Conservation (phyloP, 2,888 invertebrate genomes). For the Lasioglossum figueresi region DNA sequence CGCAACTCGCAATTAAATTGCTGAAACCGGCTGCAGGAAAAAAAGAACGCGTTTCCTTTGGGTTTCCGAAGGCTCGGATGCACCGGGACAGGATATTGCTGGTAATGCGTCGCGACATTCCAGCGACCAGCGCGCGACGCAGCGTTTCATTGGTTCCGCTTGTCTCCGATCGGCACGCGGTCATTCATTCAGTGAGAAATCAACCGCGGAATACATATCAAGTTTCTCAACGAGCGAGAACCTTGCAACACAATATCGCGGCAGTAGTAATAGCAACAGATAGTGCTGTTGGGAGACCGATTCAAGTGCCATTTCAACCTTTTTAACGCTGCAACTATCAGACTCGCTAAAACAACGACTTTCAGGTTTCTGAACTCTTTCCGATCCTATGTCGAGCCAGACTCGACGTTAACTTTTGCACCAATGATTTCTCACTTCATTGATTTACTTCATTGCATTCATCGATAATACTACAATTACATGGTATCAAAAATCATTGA, state of each 20-base stretch:
- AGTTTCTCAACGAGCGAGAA: constrained; percentile 31
- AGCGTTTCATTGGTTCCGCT: constrained; percentile 34
- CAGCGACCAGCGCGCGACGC: neutral
- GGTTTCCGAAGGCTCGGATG: constrained; percentile 14
- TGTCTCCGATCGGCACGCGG: constrained; percentile 25
- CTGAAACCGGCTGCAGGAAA: neutral
- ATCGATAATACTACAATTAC: no score
- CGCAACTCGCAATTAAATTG: constrained; percentile 1
- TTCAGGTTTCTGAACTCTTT: no score
- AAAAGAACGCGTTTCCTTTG: constrained; percentile 11
- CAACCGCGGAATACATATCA: constrained; percentile 30
- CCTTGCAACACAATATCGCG: neutral
- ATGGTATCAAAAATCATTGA: no score
- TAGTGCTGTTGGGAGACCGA: neutral
- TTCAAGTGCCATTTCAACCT: neutral
- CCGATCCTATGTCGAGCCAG: no score
- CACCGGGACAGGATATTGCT: constrained; percentile 14
- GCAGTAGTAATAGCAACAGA: neutral
- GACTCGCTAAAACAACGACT: no score
- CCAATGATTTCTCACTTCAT: no score
- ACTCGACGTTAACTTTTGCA: no score
- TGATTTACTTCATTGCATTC: no score
- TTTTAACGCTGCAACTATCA: neutral
- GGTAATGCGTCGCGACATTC: constrained; percentile 1
- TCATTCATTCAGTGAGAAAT: constrained; percentile 47